A percentile compares a stretch with the other conserved stretches of the same genome.
These are phyloP conservation scores for Nomada ruficornis DNA, from an alignment of 2,888 invertebrate species.

Conservation along the genomic window DNA sequence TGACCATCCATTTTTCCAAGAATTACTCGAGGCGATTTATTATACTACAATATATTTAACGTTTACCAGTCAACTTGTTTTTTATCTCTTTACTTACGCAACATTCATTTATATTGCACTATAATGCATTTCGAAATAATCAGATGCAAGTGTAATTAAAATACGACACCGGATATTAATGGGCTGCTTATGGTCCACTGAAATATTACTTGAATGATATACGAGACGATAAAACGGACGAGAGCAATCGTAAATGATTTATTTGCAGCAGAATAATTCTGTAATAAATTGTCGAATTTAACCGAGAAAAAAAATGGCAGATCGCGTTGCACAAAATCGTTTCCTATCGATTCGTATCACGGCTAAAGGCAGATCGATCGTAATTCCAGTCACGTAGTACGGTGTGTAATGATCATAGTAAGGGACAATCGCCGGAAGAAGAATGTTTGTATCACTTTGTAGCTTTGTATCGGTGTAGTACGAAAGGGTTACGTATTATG, in stretches of 20 bases:
- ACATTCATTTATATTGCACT: too few species aligned
- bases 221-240: not conserved
- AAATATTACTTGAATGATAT: not conserved
- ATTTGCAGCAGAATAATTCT: not conserved
- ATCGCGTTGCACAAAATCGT: not conserved
- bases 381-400: constrained; percentile 47
- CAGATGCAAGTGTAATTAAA: too few species aligned
- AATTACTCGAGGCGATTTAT: too few species aligned
- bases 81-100: too few species aligned
- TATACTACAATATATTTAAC: too few species aligned
- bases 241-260: not conserved
- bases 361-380: constrained; percentile 30
- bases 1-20: too few species aligned
- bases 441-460: constrained; percentile 58
- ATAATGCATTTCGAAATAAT: too few species aligned
- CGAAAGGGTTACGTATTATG: constrained; percentile 45
- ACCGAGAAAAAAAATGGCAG: not conserved
- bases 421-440: constrained; percentile 57
- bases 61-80: too few species aligned
- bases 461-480: constrained; percentile 47
- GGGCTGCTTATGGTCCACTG: not conserved
- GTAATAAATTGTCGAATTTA: not conserved
- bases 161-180: too few species aligned
- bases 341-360: constrained; percentile 35
- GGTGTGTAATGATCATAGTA: constrained; percentile 37